Evolutionary conservation across 2,797 vertebrate genomes (phyloP), one percentile per base, ranked within the genome.

Genomic region (Cephalopachus bancanus): DNA sequence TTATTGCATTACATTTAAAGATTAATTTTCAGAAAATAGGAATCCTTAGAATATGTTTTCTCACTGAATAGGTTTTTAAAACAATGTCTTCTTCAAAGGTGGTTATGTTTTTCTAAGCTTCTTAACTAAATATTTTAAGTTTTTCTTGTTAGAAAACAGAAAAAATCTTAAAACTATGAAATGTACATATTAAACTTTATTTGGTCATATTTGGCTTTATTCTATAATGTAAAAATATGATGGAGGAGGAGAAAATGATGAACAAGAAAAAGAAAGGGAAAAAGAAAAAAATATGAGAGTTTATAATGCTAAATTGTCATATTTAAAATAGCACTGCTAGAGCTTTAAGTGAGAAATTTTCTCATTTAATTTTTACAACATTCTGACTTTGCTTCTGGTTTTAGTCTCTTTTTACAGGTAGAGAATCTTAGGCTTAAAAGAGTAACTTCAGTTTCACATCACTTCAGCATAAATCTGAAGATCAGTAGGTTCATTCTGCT

Each of bases 281-380:
- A 33, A 53, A 71, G n/a, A 83, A 37, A 12, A 22, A 62, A 88
- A 11, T 24, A 44, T 0, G 16, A 26, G 16, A 26, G 28, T 59
- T 87, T 81, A 84, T 7, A 4, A 7, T 87, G 72, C 10, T 51
- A 83, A 76, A 59, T 76, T 9, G 44, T 44, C 44, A 44, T 44
- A 26, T 87, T 78, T 79, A 19, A 3, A 83, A 79, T 10, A 44
- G 10, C 19, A 24, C 9, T 78, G 3, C n/a, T 83, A 33, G 16
- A 93, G 3, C 8, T 65, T 69, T 62, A 67, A 67, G 2, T 76
- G 14, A 8, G 37, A 15, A 90, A 74, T 88, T 57, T 62, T 87
- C 57, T 89, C 16, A n/a, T 59, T 84, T 96, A 93, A 71, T 22
- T 67, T 86, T 88, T 78, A 84, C 33, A 72, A 16, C 7, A 78